phyloP scores from a whole-genome alignment of 1,140 invertebrate genomes.

The Pseudomyrmex flavicornis region DNA sequence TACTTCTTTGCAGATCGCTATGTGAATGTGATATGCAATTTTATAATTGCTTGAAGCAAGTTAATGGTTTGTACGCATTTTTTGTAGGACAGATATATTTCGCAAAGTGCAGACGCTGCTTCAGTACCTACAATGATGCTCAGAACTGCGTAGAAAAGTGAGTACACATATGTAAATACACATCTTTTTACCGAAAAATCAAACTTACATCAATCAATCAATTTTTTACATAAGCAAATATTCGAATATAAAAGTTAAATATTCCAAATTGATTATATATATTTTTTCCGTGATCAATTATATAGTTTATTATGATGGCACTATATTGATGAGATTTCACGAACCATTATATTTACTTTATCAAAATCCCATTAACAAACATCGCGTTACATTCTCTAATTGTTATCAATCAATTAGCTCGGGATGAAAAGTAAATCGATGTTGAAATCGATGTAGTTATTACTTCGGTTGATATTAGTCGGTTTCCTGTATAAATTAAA shows the following conservation, averaged over 20 bases:
- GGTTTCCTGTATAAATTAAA: constrained; percentile 11
- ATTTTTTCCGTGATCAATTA: background rate
- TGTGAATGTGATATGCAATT: constrained; percentile 43
- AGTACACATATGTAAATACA: background rate
- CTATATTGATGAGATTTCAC: background rate
- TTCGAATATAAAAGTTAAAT: background rate
- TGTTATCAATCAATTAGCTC: constrained; percentile 25
- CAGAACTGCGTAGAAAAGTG: background rate
- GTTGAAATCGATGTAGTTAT: constrained; percentile 24
- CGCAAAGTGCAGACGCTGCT: constrained; percentile 15
- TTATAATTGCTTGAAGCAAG: constrained; percentile 16
- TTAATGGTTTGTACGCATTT: constrained; percentile 2
- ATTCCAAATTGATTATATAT: background rate
- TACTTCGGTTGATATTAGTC: background rate
- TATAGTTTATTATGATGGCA: background rate
- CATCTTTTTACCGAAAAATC: background rate
- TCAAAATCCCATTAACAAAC: background rate
- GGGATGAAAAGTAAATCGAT: background rate
- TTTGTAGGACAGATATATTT: constrained; percentile 27
- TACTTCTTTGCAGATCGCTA: constrained; percentile 22
- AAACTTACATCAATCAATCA: background rate
- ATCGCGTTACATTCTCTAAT: background rate
- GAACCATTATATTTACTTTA: background rate
- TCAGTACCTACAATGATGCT: constrained; percentile 15
- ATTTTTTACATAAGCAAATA: background rate